phyloP scores from a whole-genome alignment of 30 jellyfish, hydroid and myxozoan species.

The Cassiopea andromeda region DNA sequence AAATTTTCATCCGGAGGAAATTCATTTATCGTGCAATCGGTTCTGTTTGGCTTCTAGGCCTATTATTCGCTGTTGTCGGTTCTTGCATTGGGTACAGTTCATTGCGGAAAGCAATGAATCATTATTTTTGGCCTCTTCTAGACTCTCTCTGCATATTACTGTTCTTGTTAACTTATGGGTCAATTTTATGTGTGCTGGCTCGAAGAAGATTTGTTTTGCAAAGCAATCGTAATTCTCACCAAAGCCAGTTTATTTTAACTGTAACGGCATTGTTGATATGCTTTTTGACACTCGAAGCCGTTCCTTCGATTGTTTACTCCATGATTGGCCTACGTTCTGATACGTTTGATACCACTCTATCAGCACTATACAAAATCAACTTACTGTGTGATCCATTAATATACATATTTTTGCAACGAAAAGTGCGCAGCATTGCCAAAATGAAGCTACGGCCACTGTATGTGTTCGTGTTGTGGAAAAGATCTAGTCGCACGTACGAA shows the following conservation, averaged over 20 bases:
- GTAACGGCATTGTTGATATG: slow-evolving; percentile 25
- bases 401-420: slow-evolving; percentile 18
- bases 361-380: neutral
- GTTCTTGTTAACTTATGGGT: slow-evolving; percentile 22
- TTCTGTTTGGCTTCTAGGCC: slow-evolving; percentile 5
- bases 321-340: neutral
- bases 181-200: slow-evolving; percentile 8
- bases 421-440: slow-evolving; percentile 21
- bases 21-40: neutral
- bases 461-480: neutral
- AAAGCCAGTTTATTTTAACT: slow-evolving; percentile 8
- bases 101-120: neutral
- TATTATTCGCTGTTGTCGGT: neutral
- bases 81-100: neutral
- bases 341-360: neutral
- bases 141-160: neutral
- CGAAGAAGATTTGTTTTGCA: slow-evolving; percentile 2
- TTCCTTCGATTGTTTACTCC: slow-evolving; percentile 1
- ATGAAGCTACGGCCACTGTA: neutral
- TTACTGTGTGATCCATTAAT: slow-evolving; percentile 35
- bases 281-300: slow-evolving; percentile 16
- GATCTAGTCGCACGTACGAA: neutral
- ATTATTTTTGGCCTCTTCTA: slow-evolving; percentile 3
- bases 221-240: neutral
- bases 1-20: neutral